Conservation (phyloP, 2,888 invertebrate genomes). For the Hymenopus coronatus region DNA sequence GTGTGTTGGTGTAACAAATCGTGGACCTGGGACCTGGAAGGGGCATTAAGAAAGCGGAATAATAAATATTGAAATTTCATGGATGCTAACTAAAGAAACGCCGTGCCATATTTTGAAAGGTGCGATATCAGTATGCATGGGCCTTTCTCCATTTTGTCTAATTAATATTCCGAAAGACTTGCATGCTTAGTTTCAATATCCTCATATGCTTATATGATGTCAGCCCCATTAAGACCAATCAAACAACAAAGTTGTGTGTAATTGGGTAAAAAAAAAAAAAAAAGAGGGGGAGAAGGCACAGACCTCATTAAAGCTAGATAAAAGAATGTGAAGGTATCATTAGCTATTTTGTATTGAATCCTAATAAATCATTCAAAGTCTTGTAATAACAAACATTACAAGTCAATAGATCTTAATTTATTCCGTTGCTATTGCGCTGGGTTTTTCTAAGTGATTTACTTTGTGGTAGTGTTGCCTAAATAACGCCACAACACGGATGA, state of each 20-base stretch:
- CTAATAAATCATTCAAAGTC: background rate
- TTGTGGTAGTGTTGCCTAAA: background rate
- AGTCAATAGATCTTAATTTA: conserved; percentile 25
- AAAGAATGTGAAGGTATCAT: background rate
- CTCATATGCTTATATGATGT: background rate
- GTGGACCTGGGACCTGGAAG: background rate
- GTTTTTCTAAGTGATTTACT: conserved; percentile 2
- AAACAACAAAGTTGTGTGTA: background rate
- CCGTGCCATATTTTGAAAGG: background rate
- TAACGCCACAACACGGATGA: background rate
- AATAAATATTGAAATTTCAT: background rate
- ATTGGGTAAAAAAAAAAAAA: background rate
- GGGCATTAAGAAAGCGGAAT: background rate
- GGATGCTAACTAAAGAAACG: background rate
- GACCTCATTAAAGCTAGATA: background rate
- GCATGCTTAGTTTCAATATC: background rate
- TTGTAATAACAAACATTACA: conserved; percentile 23
- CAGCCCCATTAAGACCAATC: background rate
- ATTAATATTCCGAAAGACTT: background rate
- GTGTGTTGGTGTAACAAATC: background rate
- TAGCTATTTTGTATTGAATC: background rate
- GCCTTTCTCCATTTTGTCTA: background rate
- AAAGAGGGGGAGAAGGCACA: background rate
- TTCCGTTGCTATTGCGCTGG: conserved; percentile 17
- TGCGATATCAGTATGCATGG: background rate